phyloP scores from a whole-genome alignment of 2,888 invertebrate species.

The Ephialtes manifestator region DNA sequence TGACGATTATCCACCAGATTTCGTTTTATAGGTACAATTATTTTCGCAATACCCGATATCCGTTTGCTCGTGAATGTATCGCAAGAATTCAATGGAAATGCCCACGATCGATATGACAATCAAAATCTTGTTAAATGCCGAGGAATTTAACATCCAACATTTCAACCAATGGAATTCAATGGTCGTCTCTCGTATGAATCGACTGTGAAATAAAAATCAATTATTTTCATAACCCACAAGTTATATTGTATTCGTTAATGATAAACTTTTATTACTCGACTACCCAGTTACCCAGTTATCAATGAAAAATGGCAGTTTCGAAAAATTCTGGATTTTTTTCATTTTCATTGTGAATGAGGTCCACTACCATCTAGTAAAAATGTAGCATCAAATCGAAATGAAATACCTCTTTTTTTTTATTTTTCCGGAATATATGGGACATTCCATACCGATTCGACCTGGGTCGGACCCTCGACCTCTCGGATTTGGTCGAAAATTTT shows the following conservation, averaged over 20 bases:
- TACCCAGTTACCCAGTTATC: too few species aligned
- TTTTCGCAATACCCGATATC: conserved; percentile 49
- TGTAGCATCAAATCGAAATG: too few species aligned
- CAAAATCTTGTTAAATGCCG: neutral
- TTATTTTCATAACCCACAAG: neutral
- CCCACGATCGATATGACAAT: neutral
- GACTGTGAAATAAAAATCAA: neutral
- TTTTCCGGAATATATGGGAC: too few species aligned
- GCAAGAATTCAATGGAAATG: conserved; percentile 16
- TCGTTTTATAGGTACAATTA: conserved; percentile 38
- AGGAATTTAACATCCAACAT: neutral
- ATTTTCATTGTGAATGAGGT: too few species aligned
- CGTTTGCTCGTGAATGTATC: conserved; percentile 12
- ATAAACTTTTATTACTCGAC: too few species aligned
- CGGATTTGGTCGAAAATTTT: too few species aligned
- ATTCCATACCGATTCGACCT: too few species aligned
- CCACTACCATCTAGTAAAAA: too few species aligned
- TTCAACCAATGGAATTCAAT: neutral
- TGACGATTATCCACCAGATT: conserved; percentile 37
- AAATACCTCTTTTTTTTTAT: too few species aligned
- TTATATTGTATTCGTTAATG: neutral
- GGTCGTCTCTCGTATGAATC: neutral
- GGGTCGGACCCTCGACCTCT: too few species aligned
- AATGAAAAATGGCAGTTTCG: too few species aligned
- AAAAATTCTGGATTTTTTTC: too few species aligned